Percentiles rank a stretch among this genome's conserved stretches.
Conservation (phyloP, 2,888 invertebrate genomes). For the Drosophila suboccidentalis region DNA sequence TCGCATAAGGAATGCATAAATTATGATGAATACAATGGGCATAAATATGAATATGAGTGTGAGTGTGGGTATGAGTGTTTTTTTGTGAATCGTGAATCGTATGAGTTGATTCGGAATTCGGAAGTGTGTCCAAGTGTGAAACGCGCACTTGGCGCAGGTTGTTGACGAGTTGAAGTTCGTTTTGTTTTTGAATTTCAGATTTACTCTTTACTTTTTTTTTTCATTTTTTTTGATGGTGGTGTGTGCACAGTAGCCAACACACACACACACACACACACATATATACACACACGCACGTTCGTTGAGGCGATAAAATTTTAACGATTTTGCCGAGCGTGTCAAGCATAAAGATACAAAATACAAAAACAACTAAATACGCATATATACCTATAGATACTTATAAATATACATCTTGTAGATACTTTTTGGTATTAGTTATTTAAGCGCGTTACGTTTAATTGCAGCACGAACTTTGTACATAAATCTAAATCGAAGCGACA, state of each 20-base stretch:
- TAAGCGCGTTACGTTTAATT: constrained; percentile 72
- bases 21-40: constrained; percentile 49
- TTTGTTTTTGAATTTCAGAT: constrained; percentile 41
- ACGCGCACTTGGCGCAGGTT: constrained; percentile 57
- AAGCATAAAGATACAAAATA: constrained; percentile 76
- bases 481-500: constrained; percentile 72
- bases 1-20: constrained; percentile 58
- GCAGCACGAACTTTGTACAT: constrained; percentile 80
- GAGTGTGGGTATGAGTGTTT: constrained; percentile 1
- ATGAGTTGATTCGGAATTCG: constrained; percentile 40
- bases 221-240: constrained; percentile 37
- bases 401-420: constrained; percentile 66
- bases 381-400: constrained; percentile 51
- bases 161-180: constrained; percentile 35
- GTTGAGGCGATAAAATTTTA: constrained; percentile 78
- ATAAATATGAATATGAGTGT: not conserved
- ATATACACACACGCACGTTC: constrained; percentile 51
- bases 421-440: constrained; percentile 64
- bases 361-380: constrained; percentile 32
- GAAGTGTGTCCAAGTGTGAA: constrained; percentile 61
- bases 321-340: constrained; percentile 82
- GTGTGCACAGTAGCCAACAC: constrained; percentile 55
- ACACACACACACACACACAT: constrained; percentile 23
- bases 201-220: constrained; percentile 15
- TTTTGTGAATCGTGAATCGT: constrained; percentile 21